A percentile compares a stretch with the other conserved stretches of the same genome.
Evolutionary conservation across 2,113 vertebrate genomes (phyloP).

Genomic region (Gavialis gangeticus): DNA sequence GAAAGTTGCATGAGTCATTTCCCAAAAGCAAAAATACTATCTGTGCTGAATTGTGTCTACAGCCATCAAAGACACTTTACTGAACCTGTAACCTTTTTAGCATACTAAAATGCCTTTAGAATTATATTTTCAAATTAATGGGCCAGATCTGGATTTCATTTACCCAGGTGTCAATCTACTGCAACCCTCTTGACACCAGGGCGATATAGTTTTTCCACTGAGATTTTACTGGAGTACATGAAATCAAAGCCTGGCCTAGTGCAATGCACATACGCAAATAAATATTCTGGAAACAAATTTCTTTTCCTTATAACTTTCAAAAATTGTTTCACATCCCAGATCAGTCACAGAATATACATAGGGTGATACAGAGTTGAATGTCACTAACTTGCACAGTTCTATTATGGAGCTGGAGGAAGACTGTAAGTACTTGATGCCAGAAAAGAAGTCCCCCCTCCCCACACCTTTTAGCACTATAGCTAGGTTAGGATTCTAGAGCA

Average conservation of each 20-base stretch:
- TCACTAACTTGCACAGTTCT: not conserved
- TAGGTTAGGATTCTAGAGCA: no score
- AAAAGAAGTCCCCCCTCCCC: no score
- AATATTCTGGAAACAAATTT: not conserved
- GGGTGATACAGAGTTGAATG: not conserved
- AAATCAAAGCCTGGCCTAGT: not conserved
- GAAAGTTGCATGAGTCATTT: not conserved
- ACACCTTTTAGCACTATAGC: not conserved
- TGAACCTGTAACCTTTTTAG: not conserved
- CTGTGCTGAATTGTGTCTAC: not conserved
- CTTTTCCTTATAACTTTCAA: not conserved
- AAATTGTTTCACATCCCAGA: not conserved
- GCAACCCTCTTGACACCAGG: not conserved
- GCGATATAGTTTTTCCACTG: not conserved
- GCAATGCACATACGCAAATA: not conserved
- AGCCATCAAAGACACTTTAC: not conserved
- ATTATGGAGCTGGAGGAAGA: not conserved
- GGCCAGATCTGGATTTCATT: not conserved
- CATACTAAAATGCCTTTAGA: not conserved
- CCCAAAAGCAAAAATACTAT: not conserved
- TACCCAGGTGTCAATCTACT: not conserved
- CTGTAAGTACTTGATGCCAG: no score
- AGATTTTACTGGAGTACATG: not conserved
- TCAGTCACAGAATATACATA: not conserved
- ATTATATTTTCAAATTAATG: not conserved